Evolutionary conservation across 2,888 invertebrate species (phyloP).

Genomic region (Pimpla rufipes): DNA sequence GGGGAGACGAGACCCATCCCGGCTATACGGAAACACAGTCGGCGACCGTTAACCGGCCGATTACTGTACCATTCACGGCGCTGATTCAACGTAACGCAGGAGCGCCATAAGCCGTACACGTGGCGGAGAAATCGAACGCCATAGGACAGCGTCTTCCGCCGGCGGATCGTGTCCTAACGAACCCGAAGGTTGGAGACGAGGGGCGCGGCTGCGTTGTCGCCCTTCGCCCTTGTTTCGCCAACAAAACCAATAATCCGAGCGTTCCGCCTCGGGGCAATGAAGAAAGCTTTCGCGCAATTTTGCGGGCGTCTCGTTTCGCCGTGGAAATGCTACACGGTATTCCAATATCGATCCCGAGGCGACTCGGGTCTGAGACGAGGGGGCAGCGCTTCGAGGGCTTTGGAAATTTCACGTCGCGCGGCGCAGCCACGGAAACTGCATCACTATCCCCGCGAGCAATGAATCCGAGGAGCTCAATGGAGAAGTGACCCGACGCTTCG

Average conservation of each 20-base stretch:
- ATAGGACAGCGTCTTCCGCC: background rate
- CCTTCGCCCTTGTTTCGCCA: conserved; percentile 59
- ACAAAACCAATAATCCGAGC: conserved; percentile 64
- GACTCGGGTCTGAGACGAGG: conserved; percentile 18
- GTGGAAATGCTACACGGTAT: conserved; percentile 41
- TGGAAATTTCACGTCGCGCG: conserved; percentile 16
- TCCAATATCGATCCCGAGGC: conserved; percentile 49
- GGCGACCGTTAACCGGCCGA: background rate
- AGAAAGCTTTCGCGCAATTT: conserved; percentile 61
- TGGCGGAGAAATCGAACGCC: conserved; percentile 2
- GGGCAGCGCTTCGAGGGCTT: background rate
- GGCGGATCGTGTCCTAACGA: conserved; percentile 59
- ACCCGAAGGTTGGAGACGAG: conserved; percentile 53
- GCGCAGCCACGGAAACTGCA: conserved; percentile 38
- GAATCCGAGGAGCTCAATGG: conserved; percentile 31
- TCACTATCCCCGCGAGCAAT: conserved; percentile 36
- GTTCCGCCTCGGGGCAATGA: conserved; percentile 56
- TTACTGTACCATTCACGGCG: background rate
- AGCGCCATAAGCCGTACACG: background rate
- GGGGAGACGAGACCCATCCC: conserved; percentile 59
- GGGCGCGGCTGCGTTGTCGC: conserved; percentile 51
- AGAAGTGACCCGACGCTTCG: conserved; percentile 48
- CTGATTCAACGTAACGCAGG: conserved; percentile 1
- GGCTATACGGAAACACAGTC: background rate
- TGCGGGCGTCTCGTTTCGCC: conserved; percentile 30